Evolutionary conservation across 2,888 invertebrate species (phyloP), one percentile per base, ranked within the genome.

Genomic region (Deilephila porcellus): DNA sequence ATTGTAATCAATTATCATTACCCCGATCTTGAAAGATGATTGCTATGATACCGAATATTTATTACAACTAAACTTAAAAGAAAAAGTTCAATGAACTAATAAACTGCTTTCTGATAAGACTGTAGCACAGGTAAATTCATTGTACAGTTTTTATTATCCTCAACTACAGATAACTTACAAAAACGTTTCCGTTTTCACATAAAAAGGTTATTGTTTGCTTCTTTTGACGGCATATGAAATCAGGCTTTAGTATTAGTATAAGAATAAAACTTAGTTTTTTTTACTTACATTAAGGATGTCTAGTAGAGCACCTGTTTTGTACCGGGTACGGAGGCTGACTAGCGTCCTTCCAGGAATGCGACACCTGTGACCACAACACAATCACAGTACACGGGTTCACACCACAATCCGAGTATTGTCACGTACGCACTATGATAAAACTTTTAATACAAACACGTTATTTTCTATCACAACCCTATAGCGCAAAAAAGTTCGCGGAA

Each of bases 331-430:
- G 91, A 92, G 91, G 89, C 91, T 92, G 91, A 84, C 89, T 85
- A 89, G 88, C 90, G 91, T 91, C 89, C 89, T 78, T 72, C 86
- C 84, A 81, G 93, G 93, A 93, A 93, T 94, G 92, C 87, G 86
- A 91, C 93, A 93, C 93, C 93, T 93, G 89, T 87, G 89, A 89
- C 86, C 91, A 92, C 89, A 87, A 85, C 85, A 90, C 90, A 86
- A 83, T 85, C 92, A 92, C 91, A 85, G 88, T 87, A 86, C 82
- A 83, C 83, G 76, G 37, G 73, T 73, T 74, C 79, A 78, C 81
- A 83, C 87, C 81, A 86, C 83, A 79, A 80, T 77, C 63, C 76
- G 76, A 80, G 71, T 77, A 70, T 76, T 19, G 72, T 73, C 72
- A 73, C 67, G 37, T 74, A 74, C 70, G 73, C 75, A 71, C 73